phyloP scores from a whole-genome alignment of 2,113 vertebrate genomes.

The Seriola dumerili region DNA sequence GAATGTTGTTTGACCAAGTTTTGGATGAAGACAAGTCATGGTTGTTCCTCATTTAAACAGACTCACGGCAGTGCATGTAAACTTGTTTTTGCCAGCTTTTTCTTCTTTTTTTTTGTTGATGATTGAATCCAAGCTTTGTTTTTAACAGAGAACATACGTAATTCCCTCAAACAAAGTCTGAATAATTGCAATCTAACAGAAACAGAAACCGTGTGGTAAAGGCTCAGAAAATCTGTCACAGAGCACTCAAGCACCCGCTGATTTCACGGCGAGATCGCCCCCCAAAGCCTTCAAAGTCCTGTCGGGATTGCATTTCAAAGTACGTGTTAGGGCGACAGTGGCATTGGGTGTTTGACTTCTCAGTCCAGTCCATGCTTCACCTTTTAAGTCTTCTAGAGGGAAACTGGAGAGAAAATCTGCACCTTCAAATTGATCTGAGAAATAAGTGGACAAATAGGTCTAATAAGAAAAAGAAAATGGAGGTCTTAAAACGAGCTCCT shows the following conservation, averaged over 20 bases:
- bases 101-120: too few species aligned
- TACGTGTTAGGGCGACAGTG: neutral
- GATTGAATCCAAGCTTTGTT: too few species aligned
- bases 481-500: neutral
- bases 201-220: neutral
- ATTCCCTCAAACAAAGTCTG: neutral
- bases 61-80: too few species aligned
- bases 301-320: neutral
- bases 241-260: neutral
- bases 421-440: neutral
- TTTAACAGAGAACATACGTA: too few species aligned
- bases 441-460: neutral
- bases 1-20: too few species aligned
- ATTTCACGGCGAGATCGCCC: neutral
- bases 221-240: neutral
- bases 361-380: neutral
- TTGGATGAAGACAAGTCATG: neutral
- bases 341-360: neutral
- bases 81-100: too few species aligned
- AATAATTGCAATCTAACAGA: neutral
- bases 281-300: neutral
- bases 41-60: neutral
- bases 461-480: too few species aligned
- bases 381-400: neutral
- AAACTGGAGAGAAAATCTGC: neutral